Conservation (phyloP, 2,888 invertebrate genomes). For the Drosophila mimica region DNA sequence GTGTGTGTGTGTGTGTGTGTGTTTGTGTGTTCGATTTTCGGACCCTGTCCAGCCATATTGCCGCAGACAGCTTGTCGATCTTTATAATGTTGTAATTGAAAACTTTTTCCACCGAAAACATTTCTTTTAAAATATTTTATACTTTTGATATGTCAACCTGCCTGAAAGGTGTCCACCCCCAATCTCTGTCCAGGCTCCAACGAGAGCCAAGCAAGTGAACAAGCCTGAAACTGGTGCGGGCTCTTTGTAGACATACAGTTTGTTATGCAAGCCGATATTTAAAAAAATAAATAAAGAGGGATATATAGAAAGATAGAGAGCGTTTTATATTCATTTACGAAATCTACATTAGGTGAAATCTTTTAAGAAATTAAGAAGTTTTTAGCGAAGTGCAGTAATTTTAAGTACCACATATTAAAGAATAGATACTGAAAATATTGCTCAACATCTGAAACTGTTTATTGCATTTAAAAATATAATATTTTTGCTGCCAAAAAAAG, state of each 20-base stretch:
- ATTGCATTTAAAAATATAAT: too few relatives aligned
- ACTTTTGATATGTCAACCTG: conserved; percentile 78
- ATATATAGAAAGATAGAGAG: background rate
- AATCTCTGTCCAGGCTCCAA: conserved; percentile 10
- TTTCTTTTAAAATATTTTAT: conserved; percentile 77
- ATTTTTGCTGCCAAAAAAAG: background rate
- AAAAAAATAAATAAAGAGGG: conserved; percentile 11
- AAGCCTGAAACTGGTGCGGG: conserved; percentile 49
- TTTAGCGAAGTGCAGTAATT: background rate
- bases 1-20: conserved; percentile 20
- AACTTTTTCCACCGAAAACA: conserved; percentile 73
- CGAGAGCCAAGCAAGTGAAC: conserved; percentile 29
- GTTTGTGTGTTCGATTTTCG: conserved; percentile 30
- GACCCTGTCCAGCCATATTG: conserved; percentile 69
- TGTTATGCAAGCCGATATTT: conserved; percentile 25
- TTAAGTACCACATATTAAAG: background rate
- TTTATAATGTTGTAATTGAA: conserved; percentile 85
- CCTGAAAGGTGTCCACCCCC: conserved; percentile 71
- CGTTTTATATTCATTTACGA: background rate
- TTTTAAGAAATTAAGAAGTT: background rate
- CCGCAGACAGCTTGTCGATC: conserved; percentile 85
- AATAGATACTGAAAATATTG: background rate
- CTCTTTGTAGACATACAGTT: conserved; percentile 34
- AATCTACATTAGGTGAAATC: background rate
- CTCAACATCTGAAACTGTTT: background rate